Conservation (phyloP, 2,113 vertebrate species). For the Leptodactylus fuscus region DNA sequence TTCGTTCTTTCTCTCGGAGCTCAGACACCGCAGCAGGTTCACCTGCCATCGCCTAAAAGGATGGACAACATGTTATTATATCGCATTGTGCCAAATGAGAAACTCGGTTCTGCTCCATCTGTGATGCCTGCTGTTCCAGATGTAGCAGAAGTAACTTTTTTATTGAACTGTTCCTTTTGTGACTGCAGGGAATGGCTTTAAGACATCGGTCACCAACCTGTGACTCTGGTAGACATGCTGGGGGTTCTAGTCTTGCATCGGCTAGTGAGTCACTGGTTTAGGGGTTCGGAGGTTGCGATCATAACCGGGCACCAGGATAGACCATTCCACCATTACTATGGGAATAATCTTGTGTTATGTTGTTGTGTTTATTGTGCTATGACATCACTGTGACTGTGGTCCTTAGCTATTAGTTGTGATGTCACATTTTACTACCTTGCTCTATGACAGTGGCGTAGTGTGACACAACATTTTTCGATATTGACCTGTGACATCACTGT, state of each 20-base stretch:
- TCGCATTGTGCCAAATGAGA: background rate
- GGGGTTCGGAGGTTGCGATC: no score
- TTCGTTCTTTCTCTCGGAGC: background rate
- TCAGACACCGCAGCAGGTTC: background rate
- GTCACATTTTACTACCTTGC: background rate
- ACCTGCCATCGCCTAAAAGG: background rate
- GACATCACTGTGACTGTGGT: background rate
- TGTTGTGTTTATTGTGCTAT: background rate
- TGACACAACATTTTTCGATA: no score
- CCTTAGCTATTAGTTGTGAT: background rate
- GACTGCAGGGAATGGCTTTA: no score
- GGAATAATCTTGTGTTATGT: background rate
- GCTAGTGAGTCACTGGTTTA: background rate
- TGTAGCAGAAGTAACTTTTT: background rate
- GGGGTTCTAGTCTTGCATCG: background rate
- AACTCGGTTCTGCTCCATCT: background rate
- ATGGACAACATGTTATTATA: no score
- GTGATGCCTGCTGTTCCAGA: background rate
- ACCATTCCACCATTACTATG: no score
- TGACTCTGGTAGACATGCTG: no score
- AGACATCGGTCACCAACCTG: no score
- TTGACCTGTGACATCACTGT: no score
- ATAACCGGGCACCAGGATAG: background rate
- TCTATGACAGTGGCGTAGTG: background rate
- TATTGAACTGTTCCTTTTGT: background rate